A percentile compares a stretch with the other conserved stretches of the same genome.
These are phyloP conservation scores for western clawed frog (Xenopus tropicalis) DNA, from an alignment of 2,113 vertebrate species.

Conservation along the genomic window UCB_Xtro_10.0 CM004443.2:159254001-159254500, in stretches of 20 bases:
- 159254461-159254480: constrained; percentile 62
- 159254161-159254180: neutral
- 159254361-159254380: constrained; percentile 48
- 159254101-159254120: neutral
- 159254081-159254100: neutral
- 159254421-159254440: constrained; percentile 53
- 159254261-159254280: constrained; percentile 7
- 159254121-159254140: neutral
- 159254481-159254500: constrained; percentile 52
- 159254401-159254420: constrained; percentile 39
- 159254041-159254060: too few relatives aligned
- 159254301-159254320: constrained; percentile 39
- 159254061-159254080: too few relatives aligned
- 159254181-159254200: constrained; percentile 25
- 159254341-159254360: neutral
- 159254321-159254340: constrained; percentile 48
- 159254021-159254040: neutral
- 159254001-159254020: too few relatives aligned
- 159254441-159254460: constrained; percentile 53
- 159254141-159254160: neutral
- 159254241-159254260: neutral
- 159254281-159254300: constrained; percentile 20
- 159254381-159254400: constrained; percentile 49
- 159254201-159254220: accelerated
- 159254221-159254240: constrained; percentile 3